Evolutionary conservation across 2,797 vertebrate genomes (phyloP), one percentile per base, ranked within the genome.

Genomic region (Thaleichthys pacificus): DNA sequence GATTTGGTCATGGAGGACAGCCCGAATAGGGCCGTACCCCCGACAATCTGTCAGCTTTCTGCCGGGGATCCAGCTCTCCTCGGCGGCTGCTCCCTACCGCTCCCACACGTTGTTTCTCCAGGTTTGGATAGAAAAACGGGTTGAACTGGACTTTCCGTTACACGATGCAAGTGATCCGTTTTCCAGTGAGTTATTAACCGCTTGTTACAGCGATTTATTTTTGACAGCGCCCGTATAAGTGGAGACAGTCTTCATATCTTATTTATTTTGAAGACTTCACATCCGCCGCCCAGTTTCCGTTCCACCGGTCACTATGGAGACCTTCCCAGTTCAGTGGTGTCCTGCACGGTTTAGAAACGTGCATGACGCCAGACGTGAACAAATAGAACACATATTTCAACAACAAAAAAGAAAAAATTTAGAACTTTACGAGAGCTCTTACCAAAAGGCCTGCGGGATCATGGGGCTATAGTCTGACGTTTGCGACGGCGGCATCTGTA

Each of bases 231-330:
- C 30, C 58, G 70, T 35, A 62, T 61, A 26, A 21, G 22, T 68
- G 24, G 58, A 70, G 56, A 47, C 70, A 64, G 61, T n/a, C 54
- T 49, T 77, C 77, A 77, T 71, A 5, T 67, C 67, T 80, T 61
- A 64, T 77, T 78, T 65, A 65, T 76, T 47, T 32, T 68, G 64
- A 74, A 69, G 69, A 68, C 26, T 30, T 15, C 61, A 64, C 47
- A 35, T 74, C 35, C 57, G 65, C 72, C 57, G 32, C 56, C 51
- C 54, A 47, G 56, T 62, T 70, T 73, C 62, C 68, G 57, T 26
- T 61, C 68, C 42, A 58, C 35, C 26, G 32, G 47, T 47, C 22
- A 63, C 51, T 42, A 21, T n/a, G 63, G 9, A 58, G n/a, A 35
- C 57, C 7, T 61, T 61, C 26, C 54, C 17, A 2, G 12, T 38